Percentiles rank a stretch among this genome's conserved stretches.
Conservation (phyloP, 1,140 invertebrate genomes). For the Phthorimaea operculella region DNA sequence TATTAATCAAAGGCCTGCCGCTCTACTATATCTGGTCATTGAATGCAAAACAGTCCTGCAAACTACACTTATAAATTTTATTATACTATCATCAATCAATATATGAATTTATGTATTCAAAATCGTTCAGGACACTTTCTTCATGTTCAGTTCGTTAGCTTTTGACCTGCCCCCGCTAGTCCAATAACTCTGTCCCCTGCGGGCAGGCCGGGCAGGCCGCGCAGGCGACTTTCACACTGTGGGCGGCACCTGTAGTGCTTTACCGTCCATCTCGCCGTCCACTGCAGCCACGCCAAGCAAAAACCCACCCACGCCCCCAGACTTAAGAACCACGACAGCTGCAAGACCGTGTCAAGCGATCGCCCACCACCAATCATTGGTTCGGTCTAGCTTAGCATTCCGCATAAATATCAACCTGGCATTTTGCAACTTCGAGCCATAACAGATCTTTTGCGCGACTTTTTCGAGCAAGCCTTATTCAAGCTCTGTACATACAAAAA, state of each 20-base stretch:
- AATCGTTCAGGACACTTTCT: neutral
- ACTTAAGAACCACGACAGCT: neutral
- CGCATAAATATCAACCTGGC: neutral
- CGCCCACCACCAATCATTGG: constrained; percentile 13
- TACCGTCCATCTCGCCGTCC: constrained; percentile 11
- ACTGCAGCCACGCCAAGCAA: neutral
- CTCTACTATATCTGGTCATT: too few species aligned
- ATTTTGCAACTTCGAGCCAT: neutral
- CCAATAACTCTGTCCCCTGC: neutral
- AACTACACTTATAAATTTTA: too few species aligned
- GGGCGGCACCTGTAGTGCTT: constrained; percentile 30
- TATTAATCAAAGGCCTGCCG: too few species aligned
- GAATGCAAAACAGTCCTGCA: too few species aligned
- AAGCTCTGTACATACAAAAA: neutral
- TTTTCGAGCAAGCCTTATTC: neutral
- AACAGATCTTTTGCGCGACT: neutral
- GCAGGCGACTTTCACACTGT: constrained; percentile 24
- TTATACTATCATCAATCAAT: too few species aligned
- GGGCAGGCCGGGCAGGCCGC: too few species aligned
- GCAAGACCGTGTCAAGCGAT: neutral
- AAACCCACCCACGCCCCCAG: neutral
- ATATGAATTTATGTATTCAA: neutral
- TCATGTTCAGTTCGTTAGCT: neutral
- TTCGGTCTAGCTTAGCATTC: neutral
- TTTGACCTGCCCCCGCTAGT: neutral